phyloP scores from a whole-genome alignment of 2,888 invertebrate species.

The Branchellion lobata region DNA sequence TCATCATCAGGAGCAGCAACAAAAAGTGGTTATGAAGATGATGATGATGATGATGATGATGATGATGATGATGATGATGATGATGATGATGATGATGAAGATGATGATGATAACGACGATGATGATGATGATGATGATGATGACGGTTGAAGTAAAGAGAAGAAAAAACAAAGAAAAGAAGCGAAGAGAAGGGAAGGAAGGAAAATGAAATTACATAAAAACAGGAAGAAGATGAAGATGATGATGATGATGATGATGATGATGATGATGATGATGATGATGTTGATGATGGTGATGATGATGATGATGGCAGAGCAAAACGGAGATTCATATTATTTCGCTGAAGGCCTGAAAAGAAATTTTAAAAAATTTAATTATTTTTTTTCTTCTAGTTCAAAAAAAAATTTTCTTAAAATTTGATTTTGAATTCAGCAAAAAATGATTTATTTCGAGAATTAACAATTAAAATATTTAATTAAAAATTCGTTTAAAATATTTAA shows the following conservation, averaged over 20 bases:
- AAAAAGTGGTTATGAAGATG: not conserved
- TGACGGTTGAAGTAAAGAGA: not conserved
- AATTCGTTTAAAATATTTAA: too few relatives aligned
- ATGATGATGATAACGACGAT: not conserved
- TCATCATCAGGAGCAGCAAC: not conserved
- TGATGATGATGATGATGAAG: not conserved
- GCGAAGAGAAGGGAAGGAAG: too few relatives aligned
- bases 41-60: constrained; percentile 36
- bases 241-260: not conserved
- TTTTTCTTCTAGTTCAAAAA: not conserved
- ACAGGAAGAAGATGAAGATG: not conserved
- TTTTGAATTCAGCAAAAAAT: too few relatives aligned
- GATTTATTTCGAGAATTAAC: too few relatives aligned
- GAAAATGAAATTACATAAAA: too few relatives aligned
- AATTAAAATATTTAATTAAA: too few relatives aligned
- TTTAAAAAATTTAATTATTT: not conserved
- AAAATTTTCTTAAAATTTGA: too few relatives aligned
- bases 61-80: constrained; percentile 37
- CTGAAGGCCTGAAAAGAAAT: not conserved
- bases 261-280: constrained; percentile 8
- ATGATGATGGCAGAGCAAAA: not conserved
- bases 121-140: constrained; percentile 8
- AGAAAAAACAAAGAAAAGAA: not conserved
- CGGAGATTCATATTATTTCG: not conserved
- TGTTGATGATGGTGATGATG: constrained; percentile 4